phyloP scores from a whole-genome alignment of 1,140 invertebrate genomes.

The Asobara japonica region DNA sequence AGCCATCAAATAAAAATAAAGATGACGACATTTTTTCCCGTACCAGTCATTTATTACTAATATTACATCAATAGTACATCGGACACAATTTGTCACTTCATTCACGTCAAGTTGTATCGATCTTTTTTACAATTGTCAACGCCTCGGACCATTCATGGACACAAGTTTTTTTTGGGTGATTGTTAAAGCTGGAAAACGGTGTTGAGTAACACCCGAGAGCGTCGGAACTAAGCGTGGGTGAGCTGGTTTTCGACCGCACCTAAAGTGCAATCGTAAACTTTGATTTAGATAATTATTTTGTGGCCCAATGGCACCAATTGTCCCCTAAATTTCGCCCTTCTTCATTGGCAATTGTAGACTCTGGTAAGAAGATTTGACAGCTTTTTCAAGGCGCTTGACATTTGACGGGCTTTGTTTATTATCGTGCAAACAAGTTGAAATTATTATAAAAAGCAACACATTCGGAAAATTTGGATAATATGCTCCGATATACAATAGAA shows the following conservation, averaged over 20 bases:
- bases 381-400: neutral
- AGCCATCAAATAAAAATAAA: neutral
- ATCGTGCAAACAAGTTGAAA: neutral
- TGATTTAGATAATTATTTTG: neutral
- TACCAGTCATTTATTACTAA: neutral
- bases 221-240: constrained; percentile 50
- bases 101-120: neutral
- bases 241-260: constrained; percentile 53
- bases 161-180: constrained; percentile 12
- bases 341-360: too few species aligned
- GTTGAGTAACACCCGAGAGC: constrained; percentile 28
- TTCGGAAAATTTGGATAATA: too few species aligned
- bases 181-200: constrained; percentile 34
- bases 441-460: neutral
- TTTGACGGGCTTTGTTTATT: neutral
- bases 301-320: neutral
- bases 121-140: neutral
- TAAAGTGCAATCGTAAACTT: constrained; percentile 9
- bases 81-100: neutral
- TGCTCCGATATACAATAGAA: too few species aligned
- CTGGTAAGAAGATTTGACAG: too few species aligned
- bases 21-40: neutral
- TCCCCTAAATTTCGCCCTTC: neutral
- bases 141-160: neutral
- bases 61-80: neutral